phyloP scores from a whole-genome alignment of 2,113 vertebrate genomes.

The Rhynchomys soricoides region DNA sequence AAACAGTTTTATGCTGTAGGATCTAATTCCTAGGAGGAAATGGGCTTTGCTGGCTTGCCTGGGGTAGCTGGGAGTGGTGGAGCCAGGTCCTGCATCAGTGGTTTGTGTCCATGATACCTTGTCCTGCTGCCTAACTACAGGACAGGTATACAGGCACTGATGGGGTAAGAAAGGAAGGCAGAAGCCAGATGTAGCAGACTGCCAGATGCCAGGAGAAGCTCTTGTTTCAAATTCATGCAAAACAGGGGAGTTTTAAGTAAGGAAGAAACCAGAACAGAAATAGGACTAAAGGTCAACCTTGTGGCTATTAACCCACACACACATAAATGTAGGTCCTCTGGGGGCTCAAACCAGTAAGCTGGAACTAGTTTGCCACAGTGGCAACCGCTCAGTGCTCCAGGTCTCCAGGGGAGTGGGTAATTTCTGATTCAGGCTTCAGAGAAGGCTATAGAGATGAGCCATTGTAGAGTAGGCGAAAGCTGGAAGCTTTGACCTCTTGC shows the following conservation, averaged over 20 bases:
- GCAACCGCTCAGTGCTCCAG: rapidly evolving
- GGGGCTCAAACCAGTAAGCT: neutral
- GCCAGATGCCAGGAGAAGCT: neutral
- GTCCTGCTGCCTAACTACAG: neutral
- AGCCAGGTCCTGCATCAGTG: neutral
- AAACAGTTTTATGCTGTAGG: neutral
- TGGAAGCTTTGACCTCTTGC: neutral
- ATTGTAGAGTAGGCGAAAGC: neutral
- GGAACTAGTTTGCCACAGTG: neutral
- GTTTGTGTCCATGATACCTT: neutral
- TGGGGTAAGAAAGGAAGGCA: neutral
- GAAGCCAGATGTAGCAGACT: neutral
- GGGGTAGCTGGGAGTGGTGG: neutral
- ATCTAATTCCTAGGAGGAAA: neutral
- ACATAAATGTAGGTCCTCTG: neutral
- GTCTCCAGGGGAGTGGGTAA: neutral
- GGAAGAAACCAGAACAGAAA: neutral
- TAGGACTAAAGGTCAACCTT: neutral
- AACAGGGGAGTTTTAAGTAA: neutral
- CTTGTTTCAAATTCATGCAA: neutral
- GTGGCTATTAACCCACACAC: neutral
- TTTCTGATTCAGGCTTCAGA: neutral
- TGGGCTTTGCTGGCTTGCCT: neutral
- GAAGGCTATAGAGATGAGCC: neutral
- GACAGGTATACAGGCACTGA: no score